These are phyloP conservation scores for Ophion ellenae DNA, from an alignment of 2,888 invertebrate species.

Conservation along the genomic window DNA sequence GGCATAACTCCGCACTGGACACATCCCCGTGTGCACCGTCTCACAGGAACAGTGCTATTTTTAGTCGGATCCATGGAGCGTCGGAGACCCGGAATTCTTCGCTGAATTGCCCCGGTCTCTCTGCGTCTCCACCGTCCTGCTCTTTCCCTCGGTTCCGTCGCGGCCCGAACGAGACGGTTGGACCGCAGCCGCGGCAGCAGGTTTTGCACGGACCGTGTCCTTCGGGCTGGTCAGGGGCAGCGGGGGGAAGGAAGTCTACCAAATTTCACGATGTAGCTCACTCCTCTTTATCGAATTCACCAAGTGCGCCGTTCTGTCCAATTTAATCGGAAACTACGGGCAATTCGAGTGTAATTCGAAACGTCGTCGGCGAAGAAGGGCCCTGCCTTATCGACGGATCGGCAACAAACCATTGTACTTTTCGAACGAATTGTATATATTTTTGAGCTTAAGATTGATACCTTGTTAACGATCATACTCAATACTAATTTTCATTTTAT, in stretches of 20 bases:
- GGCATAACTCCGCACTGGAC: constrained; percentile 51
- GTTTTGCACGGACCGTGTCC: constrained; percentile 30
- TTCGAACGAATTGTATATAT: no score
- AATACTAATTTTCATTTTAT: no score
- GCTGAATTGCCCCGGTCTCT: constrained; percentile 33
- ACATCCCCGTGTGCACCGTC: constrained; percentile 39
- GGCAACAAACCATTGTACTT: no score
- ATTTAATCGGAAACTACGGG: not conserved
- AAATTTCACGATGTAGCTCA: not conserved
- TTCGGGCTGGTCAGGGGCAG: constrained; percentile 6
- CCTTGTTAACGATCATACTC: no score
- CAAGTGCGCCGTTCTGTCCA: not conserved
- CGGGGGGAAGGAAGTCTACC: not conserved
- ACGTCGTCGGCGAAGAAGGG: not conserved
- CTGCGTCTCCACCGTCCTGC: not conserved
- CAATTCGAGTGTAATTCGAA: not conserved
- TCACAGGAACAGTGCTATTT: constrained; percentile 56
- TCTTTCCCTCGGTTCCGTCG: constrained; percentile 5
- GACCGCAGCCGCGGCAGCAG: constrained; percentile 9
- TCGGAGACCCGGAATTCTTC: constrained; percentile 57
- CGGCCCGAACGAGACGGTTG: not conserved
- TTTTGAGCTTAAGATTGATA: no score
- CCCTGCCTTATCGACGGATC: not conserved
- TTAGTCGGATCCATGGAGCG: constrained; percentile 53
- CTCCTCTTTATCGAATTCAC: constrained; percentile 16